Percentiles rank a stretch among this genome's conserved stretches.
Conservation (phyloP, 2,888 invertebrate species). For the Spilarctia lutea region DNA sequence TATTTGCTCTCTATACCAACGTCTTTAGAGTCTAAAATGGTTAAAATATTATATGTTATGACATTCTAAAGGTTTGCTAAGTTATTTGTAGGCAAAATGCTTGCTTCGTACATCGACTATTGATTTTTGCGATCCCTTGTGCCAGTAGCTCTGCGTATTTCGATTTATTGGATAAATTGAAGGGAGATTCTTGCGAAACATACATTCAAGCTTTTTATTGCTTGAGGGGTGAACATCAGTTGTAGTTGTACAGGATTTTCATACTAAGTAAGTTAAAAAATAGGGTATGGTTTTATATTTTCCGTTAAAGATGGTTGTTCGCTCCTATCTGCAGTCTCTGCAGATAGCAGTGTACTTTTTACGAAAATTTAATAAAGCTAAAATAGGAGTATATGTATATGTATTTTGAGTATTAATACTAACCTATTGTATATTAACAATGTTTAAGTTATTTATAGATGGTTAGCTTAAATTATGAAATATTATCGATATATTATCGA, state of each 20-base stretch:
- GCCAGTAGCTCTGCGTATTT: slow-evolving; percentile 57
- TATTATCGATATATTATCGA: no score
- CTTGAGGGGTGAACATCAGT: not conserved
- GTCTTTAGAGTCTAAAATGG: slow-evolving; percentile 37
- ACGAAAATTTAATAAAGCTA: not conserved
- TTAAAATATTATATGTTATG: slow-evolving; percentile 12
- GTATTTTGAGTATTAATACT: no score
- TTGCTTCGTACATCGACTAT: slow-evolving; percentile 73
- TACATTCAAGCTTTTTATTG: not conserved
- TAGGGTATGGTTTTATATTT: not conserved
- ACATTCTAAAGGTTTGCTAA: slow-evolving; percentile 34
- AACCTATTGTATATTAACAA: no score
- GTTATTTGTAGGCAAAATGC: slow-evolving; percentile 52
- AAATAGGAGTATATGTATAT: no score
- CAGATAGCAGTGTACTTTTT: no score
- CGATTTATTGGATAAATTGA: slow-evolving; percentile 75
- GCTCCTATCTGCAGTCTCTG: not conserved
- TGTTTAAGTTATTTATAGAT: no score
- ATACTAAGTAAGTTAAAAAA: not conserved
- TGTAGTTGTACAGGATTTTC: not conserved
- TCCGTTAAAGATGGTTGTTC: no score
- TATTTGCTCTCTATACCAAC: slow-evolving; percentile 39
- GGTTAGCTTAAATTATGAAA: no score
- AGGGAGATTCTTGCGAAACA: slow-evolving; percentile 2
- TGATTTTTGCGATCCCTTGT: slow-evolving; percentile 77